A percentile compares a stretch with the other conserved stretches of the same genome.
Evolutionary conservation across 2,888 invertebrate species (phyloP).

Genomic region (Megalurothrips usitatus): DNA sequence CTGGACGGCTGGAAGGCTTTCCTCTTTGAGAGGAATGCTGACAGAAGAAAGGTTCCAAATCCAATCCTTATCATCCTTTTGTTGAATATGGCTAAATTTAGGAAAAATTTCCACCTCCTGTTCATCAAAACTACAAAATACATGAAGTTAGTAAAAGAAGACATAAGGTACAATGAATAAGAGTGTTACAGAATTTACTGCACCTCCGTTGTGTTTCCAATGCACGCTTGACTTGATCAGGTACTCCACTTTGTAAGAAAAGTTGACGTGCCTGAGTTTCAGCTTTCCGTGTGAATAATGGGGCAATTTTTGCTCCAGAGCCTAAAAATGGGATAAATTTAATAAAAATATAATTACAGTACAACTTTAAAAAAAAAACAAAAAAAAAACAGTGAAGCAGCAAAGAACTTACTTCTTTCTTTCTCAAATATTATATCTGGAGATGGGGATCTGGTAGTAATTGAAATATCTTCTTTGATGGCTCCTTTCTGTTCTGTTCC

Average conservation of each 20-base stretch:
- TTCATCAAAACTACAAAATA: conserved; percentile 44
- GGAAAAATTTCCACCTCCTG: conserved; percentile 54
- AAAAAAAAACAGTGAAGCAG: no score
- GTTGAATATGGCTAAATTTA: conserved; percentile 60
- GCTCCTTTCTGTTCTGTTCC: conserved; percentile 43
- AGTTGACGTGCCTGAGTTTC: conserved; percentile 56
- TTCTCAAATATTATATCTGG: conserved; percentile 42
- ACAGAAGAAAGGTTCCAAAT: conserved; percentile 45
- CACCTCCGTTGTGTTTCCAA: conserved; percentile 49
- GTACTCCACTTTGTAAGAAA: conserved; percentile 68
- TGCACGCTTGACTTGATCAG: conserved; percentile 57
- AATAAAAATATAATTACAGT: neutral
- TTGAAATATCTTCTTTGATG: conserved; percentile 36
- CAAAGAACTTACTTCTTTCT: conserved; percentile 40
- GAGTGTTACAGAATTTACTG: conserved; percentile 28
- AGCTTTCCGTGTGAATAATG: conserved; percentile 44
- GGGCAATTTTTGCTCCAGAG: neutral
- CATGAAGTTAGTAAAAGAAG: conserved; percentile 24
- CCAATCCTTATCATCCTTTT: conserved; percentile 44
- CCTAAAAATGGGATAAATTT: neutral
- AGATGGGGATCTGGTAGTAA: conserved; percentile 34
- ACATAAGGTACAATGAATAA: neutral
- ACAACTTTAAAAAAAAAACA: no score
- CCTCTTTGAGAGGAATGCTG: conserved; percentile 37
- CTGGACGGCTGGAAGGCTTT: conserved; percentile 38